Conservation (phyloP, 2,797 vertebrate genomes). For the Bradypodion pumilum region DNA sequence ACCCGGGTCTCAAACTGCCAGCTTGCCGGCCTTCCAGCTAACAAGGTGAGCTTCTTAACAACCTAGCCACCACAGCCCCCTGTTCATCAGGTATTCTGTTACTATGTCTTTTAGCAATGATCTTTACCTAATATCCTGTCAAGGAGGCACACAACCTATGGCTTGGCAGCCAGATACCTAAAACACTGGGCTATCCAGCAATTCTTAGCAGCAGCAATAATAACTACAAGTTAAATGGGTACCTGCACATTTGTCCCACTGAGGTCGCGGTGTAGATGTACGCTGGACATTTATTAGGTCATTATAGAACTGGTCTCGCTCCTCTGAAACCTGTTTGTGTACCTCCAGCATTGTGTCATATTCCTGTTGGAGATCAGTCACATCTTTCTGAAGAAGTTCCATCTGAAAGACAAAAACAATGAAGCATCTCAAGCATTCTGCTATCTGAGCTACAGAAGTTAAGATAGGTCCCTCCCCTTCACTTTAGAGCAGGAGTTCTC, state of each 20-base stretch:
- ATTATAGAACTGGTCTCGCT: slow-evolving; percentile 56
- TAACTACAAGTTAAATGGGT: background rate
- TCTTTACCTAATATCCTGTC: too few species aligned
- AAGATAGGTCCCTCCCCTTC: background rate
- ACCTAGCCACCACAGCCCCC: too few species aligned
- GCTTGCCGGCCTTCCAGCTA: too few species aligned
- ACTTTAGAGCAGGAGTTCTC: too few species aligned
- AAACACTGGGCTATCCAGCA: too few species aligned
- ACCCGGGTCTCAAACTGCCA: too few species aligned
- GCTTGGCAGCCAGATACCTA: too few species aligned
- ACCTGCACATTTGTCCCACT: slow-evolving; percentile 79
- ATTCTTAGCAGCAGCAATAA: too few species aligned
- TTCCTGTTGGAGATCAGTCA: slow-evolving; percentile 77
- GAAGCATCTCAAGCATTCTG: background rate
- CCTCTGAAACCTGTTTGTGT: slow-evolving; percentile 67
- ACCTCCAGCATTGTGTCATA: slow-evolving; percentile 78
- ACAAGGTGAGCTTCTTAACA: too few species aligned
- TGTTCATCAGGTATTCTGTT: too few species aligned
- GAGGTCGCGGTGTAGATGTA: slow-evolving; percentile 68
- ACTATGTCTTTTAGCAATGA: too few species aligned
- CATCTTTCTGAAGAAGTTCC: slow-evolving; percentile 75
- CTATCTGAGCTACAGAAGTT: background rate
- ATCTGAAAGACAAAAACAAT: slow-evolving; percentile 65
- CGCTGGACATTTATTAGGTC: slow-evolving; percentile 67
- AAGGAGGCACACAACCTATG: too few species aligned